Evolutionary conservation across 2,888 invertebrate genomes (phyloP).

Genomic region (Hypselothyrea guttata): DNA sequence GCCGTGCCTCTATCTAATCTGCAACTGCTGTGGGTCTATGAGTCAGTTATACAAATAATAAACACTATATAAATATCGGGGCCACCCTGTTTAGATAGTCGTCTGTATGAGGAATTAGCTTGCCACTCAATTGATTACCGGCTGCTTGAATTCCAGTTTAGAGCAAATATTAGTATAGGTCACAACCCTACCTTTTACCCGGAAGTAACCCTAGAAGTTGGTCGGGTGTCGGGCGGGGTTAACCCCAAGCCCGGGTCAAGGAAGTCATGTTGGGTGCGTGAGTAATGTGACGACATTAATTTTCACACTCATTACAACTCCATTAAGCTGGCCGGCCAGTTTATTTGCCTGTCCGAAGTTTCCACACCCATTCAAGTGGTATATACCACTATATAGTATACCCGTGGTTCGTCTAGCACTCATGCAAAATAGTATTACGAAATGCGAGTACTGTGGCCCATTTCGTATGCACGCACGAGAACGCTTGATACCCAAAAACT

Average conservation of each 20-base stretch:
- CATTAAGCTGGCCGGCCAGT: conserved; percentile 53
- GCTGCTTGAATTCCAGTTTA: conserved; percentile 40
- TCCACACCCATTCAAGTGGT: background rate
- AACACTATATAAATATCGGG: conserved; percentile 20
- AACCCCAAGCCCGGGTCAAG: background rate
- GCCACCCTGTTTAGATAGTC: conserved; percentile 20
- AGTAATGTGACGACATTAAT: conserved; percentile 78
- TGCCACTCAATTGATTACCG: conserved; percentile 40
- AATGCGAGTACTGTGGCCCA: conserved; percentile 35
- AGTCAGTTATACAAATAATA: conserved; percentile 22
- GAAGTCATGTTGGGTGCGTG: conserved; percentile 60
- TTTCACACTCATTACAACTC: conserved; percentile 78
- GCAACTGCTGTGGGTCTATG: conserved; percentile 7
- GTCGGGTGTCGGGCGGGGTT: conserved; percentile 3
- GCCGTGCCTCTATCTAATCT: background rate
- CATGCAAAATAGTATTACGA: conserved; percentile 41
- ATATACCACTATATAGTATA: too few species aligned
- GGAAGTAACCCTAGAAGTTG: conserved; percentile 15
- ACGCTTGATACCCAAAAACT: conserved; percentile 39
- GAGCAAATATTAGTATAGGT: conserved; percentile 60
- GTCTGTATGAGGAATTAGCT: conserved; percentile 2
- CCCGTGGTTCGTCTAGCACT: conserved; percentile 5
- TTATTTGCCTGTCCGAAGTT: conserved; percentile 27
- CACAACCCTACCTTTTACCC: conserved; percentile 4
- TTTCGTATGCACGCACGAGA: conserved; percentile 64